A percentile compares a stretch with the other conserved stretches of the same genome.
Conservation (phyloP, 2,113 vertebrate species). For the Panurus biarmicus region DNA sequence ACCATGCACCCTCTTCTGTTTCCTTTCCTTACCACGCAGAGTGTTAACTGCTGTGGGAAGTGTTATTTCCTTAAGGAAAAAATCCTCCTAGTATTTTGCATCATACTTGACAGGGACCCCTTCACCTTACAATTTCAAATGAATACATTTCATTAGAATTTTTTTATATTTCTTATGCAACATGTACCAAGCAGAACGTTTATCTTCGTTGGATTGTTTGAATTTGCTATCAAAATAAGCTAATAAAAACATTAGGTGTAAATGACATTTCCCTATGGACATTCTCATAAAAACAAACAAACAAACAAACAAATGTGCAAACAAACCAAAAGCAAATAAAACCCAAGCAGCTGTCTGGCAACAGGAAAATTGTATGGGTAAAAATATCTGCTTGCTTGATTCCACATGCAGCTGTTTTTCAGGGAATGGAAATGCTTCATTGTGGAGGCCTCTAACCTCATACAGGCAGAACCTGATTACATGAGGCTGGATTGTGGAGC, state of each 20-base stretch:
- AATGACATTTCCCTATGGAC: background rate
- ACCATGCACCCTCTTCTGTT: background rate
- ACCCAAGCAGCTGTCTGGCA: background rate
- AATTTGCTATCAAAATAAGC: background rate
- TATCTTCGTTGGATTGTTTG: background rate
- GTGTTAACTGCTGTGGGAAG: background rate
- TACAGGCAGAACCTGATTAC: background rate
- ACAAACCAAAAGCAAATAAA: background rate
- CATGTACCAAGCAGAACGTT: background rate
- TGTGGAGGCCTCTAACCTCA: background rate
- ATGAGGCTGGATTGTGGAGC: background rate
- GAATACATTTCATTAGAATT: background rate
- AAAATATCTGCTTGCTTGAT: constrained; percentile 21
- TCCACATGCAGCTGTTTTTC: background rate
- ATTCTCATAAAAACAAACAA: background rate
- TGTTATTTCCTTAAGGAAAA: constrained; percentile 4
- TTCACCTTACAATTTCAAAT: background rate
- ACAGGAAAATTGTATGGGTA: background rate
- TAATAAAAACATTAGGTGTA: background rate
- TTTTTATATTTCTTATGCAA: background rate
- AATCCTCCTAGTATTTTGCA: background rate
- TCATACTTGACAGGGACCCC: background rate
- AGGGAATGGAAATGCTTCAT: constrained; percentile 1
- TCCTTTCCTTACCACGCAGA: background rate
- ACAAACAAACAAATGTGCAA: background rate